Evolutionary conservation across 2,888 invertebrate genomes (phyloP).

Genomic region (Aricia artaxerxes): DNA sequence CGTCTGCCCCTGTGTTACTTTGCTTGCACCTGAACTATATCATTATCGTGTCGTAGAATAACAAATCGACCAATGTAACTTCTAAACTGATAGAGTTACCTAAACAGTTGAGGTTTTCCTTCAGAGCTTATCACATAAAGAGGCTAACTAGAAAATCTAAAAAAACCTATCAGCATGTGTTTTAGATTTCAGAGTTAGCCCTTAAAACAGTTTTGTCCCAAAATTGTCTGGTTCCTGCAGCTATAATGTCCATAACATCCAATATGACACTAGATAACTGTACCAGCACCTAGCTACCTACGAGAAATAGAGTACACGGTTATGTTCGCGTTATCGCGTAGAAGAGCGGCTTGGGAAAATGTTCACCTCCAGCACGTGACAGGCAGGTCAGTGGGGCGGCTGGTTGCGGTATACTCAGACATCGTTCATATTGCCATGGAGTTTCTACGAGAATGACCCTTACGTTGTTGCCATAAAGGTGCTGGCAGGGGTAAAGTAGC

Average conservation of each 20-base stretch:
- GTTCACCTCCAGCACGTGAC: conserved; percentile 11
- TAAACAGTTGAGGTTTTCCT: background rate
- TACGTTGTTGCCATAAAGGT: background rate
- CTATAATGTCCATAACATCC: background rate
- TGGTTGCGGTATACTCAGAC: background rate
- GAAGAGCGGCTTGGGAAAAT: conserved; percentile 4
- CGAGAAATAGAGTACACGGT: conserved; percentile 15
- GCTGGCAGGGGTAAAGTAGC: background rate
- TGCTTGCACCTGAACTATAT: background rate
- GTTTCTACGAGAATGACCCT: background rate
- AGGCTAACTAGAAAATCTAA: too few relatives aligned
- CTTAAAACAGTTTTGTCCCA: background rate
- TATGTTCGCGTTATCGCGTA: background rate
- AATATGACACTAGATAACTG: background rate
- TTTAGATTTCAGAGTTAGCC: too few relatives aligned
- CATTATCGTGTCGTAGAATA: background rate
- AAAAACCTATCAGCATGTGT: too few relatives aligned
- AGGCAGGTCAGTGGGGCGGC: conserved; percentile 10
- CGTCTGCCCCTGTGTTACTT: background rate
- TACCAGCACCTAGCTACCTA: background rate
- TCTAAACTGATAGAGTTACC: background rate
- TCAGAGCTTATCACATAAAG: background rate
- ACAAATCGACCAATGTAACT: background rate
- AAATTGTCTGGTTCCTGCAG: background rate
- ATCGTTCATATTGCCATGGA: background rate